phyloP scores from a whole-genome alignment of 1,140 invertebrate species.

The Notospermus geniculatus region DNA sequence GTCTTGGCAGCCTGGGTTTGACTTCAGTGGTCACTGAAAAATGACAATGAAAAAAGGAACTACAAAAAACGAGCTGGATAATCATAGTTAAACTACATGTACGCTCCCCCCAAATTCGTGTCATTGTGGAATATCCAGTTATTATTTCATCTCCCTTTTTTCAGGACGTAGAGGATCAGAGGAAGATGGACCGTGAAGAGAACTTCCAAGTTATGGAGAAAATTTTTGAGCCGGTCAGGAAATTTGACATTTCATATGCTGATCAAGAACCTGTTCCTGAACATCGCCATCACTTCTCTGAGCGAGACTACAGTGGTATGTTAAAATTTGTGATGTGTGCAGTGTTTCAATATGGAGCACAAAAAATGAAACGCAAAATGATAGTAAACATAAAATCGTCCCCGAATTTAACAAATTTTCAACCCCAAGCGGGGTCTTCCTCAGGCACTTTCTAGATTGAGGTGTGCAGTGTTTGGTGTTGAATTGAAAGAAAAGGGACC shows the following conservation, averaged over 20 bases:
- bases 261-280: background rate
- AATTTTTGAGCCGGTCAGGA: conserved; percentile 1
- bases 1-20: too few species aligned
- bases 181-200: conserved; percentile 8
- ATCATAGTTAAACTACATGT: too few species aligned
- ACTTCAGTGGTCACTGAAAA: too few species aligned
- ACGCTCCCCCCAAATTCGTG: too few species aligned
- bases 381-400: too few species aligned
- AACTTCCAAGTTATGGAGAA: background rate
- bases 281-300: background rate
- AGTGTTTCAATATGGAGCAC: background rate
- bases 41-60: too few species aligned
- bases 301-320: conserved; percentile 2
- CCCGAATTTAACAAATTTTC: too few species aligned
- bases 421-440: too few species aligned
- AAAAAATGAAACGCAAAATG: too few species aligned
- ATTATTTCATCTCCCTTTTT: background rate
- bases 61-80: too few species aligned
- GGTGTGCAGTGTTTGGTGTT: background rate
- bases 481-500: background rate
- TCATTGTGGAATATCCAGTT: background rate
- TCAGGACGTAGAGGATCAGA: background rate
- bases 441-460: too few species aligned
- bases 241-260: conserved; percentile 1
- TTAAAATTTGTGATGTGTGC: background rate